Evolutionary conservation across 2,888 invertebrate genomes (phyloP), one percentile per base, ranked within the genome.

Genomic region (Rhamphomyia laevipes): DNA sequence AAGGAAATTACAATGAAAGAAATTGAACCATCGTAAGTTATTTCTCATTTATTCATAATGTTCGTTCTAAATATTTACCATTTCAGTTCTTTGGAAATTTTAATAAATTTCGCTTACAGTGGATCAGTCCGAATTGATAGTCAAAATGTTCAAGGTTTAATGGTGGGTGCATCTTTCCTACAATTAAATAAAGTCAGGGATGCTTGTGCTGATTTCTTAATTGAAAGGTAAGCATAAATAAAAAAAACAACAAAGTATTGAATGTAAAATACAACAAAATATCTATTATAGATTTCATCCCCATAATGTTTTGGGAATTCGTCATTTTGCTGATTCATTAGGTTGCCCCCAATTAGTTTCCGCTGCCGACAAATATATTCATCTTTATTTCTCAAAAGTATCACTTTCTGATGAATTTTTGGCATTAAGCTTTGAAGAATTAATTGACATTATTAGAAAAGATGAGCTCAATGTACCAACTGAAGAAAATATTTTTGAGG

Each of bases 91-190:
- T 67, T 91, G 56, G 88, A 89, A 70, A 78, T 82, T 35, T 72
- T 92, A 45, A 81, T 92, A 37, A 86, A 88, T 67, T 92, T 84
- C 73, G 88, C 89, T 0, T 92, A 92, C 68, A 85, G 83, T 55
- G 90, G 84, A 2, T 75, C 79, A 56, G 78, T 91, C 9, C 78
- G 80, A 51, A 80, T 92, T 48, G 83, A 84, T 60, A 81, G 81
- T 58, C 77, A 77, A 56, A 90, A 90, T 71, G 89, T 90, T 0
- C 89, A 91, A 64, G 82, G 81, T 55, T 74, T 91, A 33, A 83
- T 91, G 80, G 82, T 88, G 46, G 89, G 87, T 13, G 85, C 90
- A 7, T 85, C 86, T 15, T 90, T 86, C 67, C 73, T 91, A 35
- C 87, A 89, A 60, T 68, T 91, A 46, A 78, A 78, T 55, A 77